These are phyloP conservation scores for Sipha maydis DNA, from an alignment of 2,888 invertebrate genomes.

Conservation along the genomic window DNA sequence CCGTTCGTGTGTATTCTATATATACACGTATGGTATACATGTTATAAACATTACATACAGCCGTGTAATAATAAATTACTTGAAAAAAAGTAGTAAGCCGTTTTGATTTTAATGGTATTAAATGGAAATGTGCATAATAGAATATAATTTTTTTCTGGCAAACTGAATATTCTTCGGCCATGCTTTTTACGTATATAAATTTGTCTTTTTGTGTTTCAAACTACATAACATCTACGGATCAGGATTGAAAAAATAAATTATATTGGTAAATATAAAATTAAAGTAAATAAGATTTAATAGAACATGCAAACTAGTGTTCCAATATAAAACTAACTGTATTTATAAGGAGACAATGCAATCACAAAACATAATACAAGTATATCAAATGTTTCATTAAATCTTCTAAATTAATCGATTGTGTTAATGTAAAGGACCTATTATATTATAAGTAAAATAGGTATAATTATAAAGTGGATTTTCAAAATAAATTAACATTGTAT, in stretches of 20 bases:
- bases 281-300: too few relatives aligned
- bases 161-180: background rate
- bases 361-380: too few relatives aligned
- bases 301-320: too few relatives aligned
- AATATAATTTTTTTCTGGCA: background rate
- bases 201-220: background rate
- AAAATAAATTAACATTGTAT: too few relatives aligned
- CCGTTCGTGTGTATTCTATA: slow-evolving; percentile 9
- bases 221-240: background rate
- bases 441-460: too few relatives aligned
- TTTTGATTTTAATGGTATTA: background rate
- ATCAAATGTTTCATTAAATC: too few relatives aligned
- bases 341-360: too few relatives aligned
- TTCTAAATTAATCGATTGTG: too few relatives aligned
- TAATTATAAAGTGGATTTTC: too few relatives aligned
- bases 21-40: background rate
- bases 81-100: background rate
- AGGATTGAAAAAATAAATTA: background rate
- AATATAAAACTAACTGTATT: too few relatives aligned
- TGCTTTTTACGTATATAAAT: background rate
- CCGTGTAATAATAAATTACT: background rate
- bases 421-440: too few relatives aligned
- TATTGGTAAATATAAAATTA: too few relatives aligned
- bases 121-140: background rate
- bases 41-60: background rate